A percentile compares a stretch with the other conserved stretches of the same genome.
Evolutionary conservation across 2,888 invertebrate species (phyloP).

Genomic region (Geotrupes spiniger): DNA sequence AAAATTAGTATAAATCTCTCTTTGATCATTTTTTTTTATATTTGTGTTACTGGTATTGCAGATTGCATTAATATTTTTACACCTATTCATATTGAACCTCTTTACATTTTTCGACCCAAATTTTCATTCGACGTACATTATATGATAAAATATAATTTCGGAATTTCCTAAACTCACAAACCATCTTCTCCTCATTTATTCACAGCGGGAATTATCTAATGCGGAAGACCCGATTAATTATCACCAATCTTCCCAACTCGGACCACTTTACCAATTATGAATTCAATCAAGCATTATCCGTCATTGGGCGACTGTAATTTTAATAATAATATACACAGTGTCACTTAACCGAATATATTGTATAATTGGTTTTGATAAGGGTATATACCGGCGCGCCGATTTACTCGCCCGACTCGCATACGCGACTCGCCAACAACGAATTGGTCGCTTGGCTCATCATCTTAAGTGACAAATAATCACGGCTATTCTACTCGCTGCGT

Average conservation of each 20-base stretch:
- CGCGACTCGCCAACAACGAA: slow-evolving; percentile 18
- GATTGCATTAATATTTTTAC: too few relatives aligned
- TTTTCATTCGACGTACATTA: too few relatives aligned
- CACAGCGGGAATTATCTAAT: too few relatives aligned
- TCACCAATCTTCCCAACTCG: slow-evolving; percentile 24
- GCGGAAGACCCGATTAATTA: too few relatives aligned
- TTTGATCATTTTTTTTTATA: too few relatives aligned
- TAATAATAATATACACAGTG: slow-evolving; percentile 45
- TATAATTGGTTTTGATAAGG: slow-evolving; percentile 53
- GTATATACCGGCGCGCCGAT: slow-evolving; percentile 39
- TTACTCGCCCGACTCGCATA: slow-evolving; percentile 14
- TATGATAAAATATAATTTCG: too few relatives aligned
- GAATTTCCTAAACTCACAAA: too few relatives aligned
- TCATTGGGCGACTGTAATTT: slow-evolving; percentile 48
- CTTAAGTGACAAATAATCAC: slow-evolving; percentile 52
- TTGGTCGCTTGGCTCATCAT: slow-evolving; percentile 44
- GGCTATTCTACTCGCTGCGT: slow-evolving; percentile 43
- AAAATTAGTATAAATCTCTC: too few relatives aligned
- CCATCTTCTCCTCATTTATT: too few relatives aligned
- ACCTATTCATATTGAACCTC: too few relatives aligned
- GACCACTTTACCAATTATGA: slow-evolving; percentile 51
- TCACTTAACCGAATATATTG: slow-evolving; percentile 50
- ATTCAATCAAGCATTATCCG: slow-evolving; percentile 44
- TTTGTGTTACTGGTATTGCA: too few relatives aligned
- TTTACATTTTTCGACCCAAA: too few relatives aligned